Percentiles rank a stretch among this genome's conserved stretches.
phyloP scores from a whole-genome alignment of 2,113 vertebrate genomes.

The Mola mola region DNA sequence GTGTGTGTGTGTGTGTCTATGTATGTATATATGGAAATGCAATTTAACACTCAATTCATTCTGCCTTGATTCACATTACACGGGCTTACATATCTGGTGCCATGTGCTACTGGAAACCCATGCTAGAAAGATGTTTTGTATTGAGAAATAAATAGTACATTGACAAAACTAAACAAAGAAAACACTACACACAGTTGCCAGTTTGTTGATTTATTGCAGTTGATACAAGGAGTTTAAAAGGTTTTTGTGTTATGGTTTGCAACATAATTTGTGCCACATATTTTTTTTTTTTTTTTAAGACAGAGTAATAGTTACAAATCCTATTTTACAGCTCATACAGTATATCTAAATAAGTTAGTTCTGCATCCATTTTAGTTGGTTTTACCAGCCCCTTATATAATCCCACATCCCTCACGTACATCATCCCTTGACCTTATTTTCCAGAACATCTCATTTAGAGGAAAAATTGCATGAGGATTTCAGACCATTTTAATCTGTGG shows the following conservation, averaged over 20 bases:
- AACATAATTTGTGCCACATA: slow-evolving; percentile 2
- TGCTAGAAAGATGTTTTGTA: slow-evolving; percentile 14
- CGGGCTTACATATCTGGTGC: slow-evolving; percentile 24
- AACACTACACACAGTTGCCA: neutral
- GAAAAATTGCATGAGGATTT: neutral
- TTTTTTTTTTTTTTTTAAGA: neutral
- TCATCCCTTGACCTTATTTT: slow-evolving; percentile 9
- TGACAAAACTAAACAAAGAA: slow-evolving; percentile 4
- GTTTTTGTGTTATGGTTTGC: slow-evolving; percentile 15
- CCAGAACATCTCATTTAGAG: neutral
- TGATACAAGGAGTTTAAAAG: slow-evolving; percentile 14
- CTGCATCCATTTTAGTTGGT: neutral
- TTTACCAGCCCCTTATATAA: slow-evolving; percentile 1
- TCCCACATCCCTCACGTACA: neutral
- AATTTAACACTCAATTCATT: too few relatives aligned
- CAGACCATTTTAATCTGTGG: slow-evolving; percentile 50
- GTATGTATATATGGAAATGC: too few relatives aligned
- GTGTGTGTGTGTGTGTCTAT: too few relatives aligned
- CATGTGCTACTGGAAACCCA: slow-evolving; percentile 17
- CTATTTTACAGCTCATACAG: slow-evolving; percentile 12
- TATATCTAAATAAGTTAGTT: slow-evolving; percentile 14
- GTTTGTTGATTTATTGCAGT: slow-evolving; percentile 51
- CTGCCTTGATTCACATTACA: too few relatives aligned
- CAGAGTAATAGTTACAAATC: slow-evolving; percentile 6
- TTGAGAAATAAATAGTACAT: too few relatives aligned